Conservation (phyloP, 2,113 vertebrate species). For the Pangasianodon hypophthalmus region DNA sequence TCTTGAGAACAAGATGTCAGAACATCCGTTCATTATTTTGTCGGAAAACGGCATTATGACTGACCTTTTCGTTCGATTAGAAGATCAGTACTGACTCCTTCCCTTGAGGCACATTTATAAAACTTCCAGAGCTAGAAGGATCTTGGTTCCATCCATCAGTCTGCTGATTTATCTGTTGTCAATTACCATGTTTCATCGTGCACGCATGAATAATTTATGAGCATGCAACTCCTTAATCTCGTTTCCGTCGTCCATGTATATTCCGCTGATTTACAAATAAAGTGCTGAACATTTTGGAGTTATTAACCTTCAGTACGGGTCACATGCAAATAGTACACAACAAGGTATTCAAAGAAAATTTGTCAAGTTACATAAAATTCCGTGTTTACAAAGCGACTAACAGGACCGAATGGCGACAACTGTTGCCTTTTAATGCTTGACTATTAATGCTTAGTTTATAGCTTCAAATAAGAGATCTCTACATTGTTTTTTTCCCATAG, state of each 20-base stretch:
- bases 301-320: not conserved
- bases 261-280: not conserved
- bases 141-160: slow-evolving; percentile 23
- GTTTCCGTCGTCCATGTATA: not conserved
- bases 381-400: not conserved
- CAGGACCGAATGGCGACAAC: not conserved
- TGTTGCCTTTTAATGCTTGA: not conserved
- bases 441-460: not conserved
- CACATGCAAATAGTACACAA: not conserved
- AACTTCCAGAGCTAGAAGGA: not conserved
- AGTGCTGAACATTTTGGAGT: not conserved
- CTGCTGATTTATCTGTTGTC: slow-evolving; percentile 37
- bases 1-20: not conserved
- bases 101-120: not conserved
- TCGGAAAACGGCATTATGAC: not conserved
- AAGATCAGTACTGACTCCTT: not conserved
- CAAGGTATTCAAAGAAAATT: not conserved
- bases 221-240: not conserved
- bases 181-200: slow-evolving; percentile 7
- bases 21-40: not conserved
- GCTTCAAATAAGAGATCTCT: not conserved
- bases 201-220: slow-evolving; percentile 33
- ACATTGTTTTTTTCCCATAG: not conserved
- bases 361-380: not conserved
- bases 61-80: slow-evolving; percentile 16